Conservation (phyloP, 2,888 invertebrate genomes). For the Macrosiphum euphorbiae region DNA sequence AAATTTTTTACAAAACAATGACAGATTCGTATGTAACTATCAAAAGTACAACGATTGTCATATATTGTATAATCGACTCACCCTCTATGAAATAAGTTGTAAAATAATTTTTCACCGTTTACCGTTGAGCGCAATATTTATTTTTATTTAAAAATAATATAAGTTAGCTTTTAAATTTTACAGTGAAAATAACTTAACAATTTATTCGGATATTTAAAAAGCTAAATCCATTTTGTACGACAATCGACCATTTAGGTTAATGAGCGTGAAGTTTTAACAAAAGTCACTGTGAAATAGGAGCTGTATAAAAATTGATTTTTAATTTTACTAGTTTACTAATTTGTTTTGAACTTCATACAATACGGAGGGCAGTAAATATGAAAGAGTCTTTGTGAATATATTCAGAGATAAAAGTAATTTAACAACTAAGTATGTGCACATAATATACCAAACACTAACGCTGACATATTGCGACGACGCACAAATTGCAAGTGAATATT, state of each 20-base stretch:
- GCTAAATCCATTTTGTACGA: not conserved
- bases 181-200: not conserved
- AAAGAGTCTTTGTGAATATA: not conserved
- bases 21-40: not conserved
- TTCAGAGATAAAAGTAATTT: not conserved
- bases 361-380: not conserved
- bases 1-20: not conserved
- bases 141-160: not conserved
- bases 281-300: not conserved
- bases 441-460: not conserved
- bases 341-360: not conserved
- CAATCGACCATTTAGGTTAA: not conserved
- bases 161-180: not conserved
- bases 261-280: not conserved
- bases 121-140: not conserved
- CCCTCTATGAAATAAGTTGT: not conserved
- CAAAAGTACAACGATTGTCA: not conserved
- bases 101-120: not conserved
- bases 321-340: not conserved
- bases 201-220: not conserved
- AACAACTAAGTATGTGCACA: not conserved
- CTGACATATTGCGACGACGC: no score
- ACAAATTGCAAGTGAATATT: no score
- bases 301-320: not conserved
- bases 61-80: not conserved